Evolutionary conservation across 2,113 vertebrate species (phyloP).

Genomic region (Rhabdomys dilectus): DNA sequence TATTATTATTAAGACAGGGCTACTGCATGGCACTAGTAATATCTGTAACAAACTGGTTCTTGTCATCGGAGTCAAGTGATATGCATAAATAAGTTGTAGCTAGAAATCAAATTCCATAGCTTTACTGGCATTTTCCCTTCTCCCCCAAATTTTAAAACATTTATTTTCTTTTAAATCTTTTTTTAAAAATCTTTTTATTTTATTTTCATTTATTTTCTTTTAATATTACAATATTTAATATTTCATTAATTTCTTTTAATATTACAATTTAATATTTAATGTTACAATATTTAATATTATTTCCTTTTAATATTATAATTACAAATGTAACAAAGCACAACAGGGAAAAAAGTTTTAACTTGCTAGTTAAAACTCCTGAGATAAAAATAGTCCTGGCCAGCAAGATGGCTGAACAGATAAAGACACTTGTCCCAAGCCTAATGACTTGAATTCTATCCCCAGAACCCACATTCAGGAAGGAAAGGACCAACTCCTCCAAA

Average conservation of each 20-base stretch:
- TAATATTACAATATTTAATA: no score
- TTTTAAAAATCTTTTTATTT: no score
- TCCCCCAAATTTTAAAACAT: conserved; percentile 51
- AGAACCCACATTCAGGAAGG: not conserved
- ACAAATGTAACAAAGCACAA: conserved; percentile 46
- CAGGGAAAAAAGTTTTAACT: no score
- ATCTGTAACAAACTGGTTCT: not conserved
- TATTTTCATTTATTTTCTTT: no score
- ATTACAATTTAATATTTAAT: no score
- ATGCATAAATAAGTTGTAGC: not conserved
- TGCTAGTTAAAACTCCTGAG: conserved; percentile 35
- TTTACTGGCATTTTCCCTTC: conserved; percentile 29
- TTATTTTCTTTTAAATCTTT: conserved; percentile 67
- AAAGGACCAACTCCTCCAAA: not conserved
- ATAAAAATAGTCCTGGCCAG: conserved; percentile 14
- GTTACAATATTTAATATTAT: no score
- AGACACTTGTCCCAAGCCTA: not conserved
- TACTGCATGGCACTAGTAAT: not conserved
- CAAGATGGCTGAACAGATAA: not conserved
- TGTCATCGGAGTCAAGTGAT: conserved; percentile 13
- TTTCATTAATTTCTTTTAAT: no score
- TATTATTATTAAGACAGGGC: not conserved
- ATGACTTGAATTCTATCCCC: not conserved
- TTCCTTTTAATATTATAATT: no score
- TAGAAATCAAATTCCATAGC: conserved; percentile 48